Conservation (phyloP, 2,113 vertebrate genomes). For the Xenopus borealis region DNA sequence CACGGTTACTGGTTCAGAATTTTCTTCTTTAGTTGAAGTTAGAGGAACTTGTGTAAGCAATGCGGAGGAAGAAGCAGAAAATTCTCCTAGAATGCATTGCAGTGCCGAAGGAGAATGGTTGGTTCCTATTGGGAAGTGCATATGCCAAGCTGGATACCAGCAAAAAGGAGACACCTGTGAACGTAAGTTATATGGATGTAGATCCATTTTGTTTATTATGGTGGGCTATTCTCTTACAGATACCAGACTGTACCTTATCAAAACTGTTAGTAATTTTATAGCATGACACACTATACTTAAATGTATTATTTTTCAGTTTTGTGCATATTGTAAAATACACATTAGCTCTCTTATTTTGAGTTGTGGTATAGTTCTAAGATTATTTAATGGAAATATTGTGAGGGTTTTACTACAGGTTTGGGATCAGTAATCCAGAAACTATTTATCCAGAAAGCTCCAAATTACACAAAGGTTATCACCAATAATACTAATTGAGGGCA, state of each 20-base stretch:
- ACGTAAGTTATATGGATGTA: conserved; percentile 77
- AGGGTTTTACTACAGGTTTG: too few relatives aligned
- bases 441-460: too few relatives aligned
- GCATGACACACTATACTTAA: too few relatives aligned
- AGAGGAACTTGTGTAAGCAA: conserved; percentile 90
- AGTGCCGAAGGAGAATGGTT: conserved; percentile 98
- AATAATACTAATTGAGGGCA: too few relatives aligned
- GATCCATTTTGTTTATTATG: conserved; percentile 24
- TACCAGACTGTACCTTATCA: not conserved
- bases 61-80: conserved; percentile 93
- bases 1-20: conserved; percentile 97
- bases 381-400: too few relatives aligned
- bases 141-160: conserved; percentile 96
- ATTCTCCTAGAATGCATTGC: conserved; percentile 98
- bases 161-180: conserved; percentile 96
- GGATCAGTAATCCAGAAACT: too few relatives aligned
- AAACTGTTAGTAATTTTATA: not conserved
- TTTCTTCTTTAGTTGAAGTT: conserved; percentile 97
- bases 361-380: too few relatives aligned
- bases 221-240: not conserved
- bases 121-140: conserved; percentile 98
- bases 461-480: too few relatives aligned
- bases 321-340: too few relatives aligned
- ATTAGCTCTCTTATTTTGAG: too few relatives aligned
- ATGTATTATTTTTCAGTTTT: too few relatives aligned